Evolutionary conservation across 2,797 vertebrate genomes (phyloP).

Genomic region (Pangasius djambal): DNA sequence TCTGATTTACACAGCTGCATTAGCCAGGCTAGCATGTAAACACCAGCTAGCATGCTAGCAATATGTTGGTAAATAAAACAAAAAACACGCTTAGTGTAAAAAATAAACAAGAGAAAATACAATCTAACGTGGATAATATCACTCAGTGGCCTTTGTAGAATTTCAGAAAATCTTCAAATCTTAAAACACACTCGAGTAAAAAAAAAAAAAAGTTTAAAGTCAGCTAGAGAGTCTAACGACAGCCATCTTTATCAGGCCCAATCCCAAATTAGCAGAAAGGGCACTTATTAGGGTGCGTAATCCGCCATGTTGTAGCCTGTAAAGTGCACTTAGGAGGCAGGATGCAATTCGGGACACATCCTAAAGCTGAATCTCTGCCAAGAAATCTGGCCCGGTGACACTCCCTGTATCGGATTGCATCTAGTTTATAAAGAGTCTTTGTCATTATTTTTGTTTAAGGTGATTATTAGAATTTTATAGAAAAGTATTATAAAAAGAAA

Average conservation of each 20-base stretch:
- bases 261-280: not conserved
- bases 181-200: not conserved
- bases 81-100: not conserved
- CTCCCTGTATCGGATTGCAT: constrained; percentile 1
- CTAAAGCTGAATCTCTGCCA: not conserved
- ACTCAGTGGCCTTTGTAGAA: not conserved
- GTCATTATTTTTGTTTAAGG: too few relatives aligned
- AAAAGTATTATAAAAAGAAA: too few relatives aligned
- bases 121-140: not conserved
- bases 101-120: not conserved
- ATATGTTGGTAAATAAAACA: not conserved
- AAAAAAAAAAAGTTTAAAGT: constrained; percentile 26
- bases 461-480: not conserved
- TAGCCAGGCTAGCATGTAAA: not conserved
- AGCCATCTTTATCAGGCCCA: not conserved
- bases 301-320: too few relatives aligned
- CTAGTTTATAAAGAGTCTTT: not conserved
- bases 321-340: not conserved
- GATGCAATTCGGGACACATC: not conserved
- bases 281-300: not conserved
- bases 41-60: not conserved
- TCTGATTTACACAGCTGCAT: not conserved
- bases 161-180: not conserved
- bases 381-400: not conserved
- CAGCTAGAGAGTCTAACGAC: not conserved